Conservation (phyloP, 2,797 vertebrate genomes). For the Anguilla marmorata region DNA sequence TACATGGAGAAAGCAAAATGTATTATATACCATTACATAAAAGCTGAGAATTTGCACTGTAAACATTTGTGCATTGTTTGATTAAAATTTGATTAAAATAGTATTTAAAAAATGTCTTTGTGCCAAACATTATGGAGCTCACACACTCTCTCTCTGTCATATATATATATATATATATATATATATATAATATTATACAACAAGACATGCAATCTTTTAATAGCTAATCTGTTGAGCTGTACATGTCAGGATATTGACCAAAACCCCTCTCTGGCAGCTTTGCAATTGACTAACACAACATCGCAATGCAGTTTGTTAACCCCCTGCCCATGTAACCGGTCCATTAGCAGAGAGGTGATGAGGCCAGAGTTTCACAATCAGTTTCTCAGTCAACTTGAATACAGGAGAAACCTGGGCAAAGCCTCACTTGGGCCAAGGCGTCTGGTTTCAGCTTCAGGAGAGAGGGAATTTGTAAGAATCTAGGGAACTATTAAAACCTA, state of each 20-base stretch:
- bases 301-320: neutral
- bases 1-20: too few species aligned
- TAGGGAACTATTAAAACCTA: neutral
- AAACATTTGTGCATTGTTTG: too few species aligned
- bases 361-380: neutral
- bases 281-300: neutral
- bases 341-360: neutral
- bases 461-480: neutral
- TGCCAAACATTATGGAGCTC: too few species aligned
- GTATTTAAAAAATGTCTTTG: too few species aligned
- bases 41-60: too few species aligned
- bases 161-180: too few species aligned
- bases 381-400: neutral
- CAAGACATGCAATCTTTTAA: neutral
- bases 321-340: neutral
- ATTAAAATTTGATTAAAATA: too few species aligned
- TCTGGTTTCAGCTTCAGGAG: neutral
- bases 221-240: neutral
- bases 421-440: neutral
- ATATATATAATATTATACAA: too few species aligned
- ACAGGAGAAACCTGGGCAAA: neutral
- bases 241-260: neutral
- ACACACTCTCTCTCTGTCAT: too few species aligned
- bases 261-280: neutral
- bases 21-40: too few species aligned